phyloP scores from a whole-genome alignment of 2,888 invertebrate species.

The Syrista parreyssii region DNA sequence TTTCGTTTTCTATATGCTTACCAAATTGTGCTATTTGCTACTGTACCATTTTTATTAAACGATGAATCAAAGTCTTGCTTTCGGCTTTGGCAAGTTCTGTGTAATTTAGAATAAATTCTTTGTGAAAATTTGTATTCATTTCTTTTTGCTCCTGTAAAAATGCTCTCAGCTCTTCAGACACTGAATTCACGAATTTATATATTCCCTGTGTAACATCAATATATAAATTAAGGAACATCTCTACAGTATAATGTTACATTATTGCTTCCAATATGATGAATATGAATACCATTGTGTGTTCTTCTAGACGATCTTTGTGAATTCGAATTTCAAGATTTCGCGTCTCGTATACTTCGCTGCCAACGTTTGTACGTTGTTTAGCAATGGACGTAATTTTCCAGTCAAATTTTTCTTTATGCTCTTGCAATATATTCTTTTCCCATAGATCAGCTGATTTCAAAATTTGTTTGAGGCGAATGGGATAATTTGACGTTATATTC shows the following conservation, averaged over 20 bases:
- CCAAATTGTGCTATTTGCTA: background rate
- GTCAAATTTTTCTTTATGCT: constrained; percentile 18
- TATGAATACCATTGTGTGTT: constrained; percentile 34
- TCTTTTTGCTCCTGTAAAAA: constrained; percentile 14
- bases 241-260: background rate
- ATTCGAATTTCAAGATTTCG: constrained; percentile 29
- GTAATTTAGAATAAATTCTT: background rate
- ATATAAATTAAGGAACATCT: background rate
- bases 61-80: background rate
- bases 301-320: constrained; percentile 29
- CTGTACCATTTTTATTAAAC: background rate
- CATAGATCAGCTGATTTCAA: constrained; percentile 22
- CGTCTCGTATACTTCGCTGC: constrained; percentile 20
- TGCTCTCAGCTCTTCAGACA: background rate
- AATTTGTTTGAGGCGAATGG: constrained; percentile 22
- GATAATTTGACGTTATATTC: constrained; percentile 23
- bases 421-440: constrained; percentile 21
- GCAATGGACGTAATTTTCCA: constrained; percentile 21
- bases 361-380: constrained; percentile 24
- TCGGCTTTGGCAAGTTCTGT: background rate
- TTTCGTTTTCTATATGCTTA: background rate
- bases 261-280: too few species aligned
- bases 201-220: background rate
- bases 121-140: constrained; percentile 9
- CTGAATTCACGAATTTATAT: background rate